phyloP scores from a whole-genome alignment of 2,797 vertebrate species.

The Typhlichthys eigenmanni region DNA sequence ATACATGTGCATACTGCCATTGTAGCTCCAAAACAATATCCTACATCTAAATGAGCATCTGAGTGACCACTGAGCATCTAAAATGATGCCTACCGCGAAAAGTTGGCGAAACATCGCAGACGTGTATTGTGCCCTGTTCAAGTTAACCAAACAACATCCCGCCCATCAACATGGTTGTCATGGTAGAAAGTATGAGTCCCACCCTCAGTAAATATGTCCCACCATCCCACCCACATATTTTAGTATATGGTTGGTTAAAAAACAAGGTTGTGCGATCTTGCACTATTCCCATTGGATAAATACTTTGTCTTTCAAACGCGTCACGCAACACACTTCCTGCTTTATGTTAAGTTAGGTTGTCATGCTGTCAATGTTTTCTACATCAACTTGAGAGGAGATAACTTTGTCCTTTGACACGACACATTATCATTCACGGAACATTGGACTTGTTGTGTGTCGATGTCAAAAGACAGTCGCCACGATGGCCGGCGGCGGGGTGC shows the following conservation, averaged over 20 bases:
- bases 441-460: constrained; percentile 39
- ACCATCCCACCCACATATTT: constrained; percentile 38
- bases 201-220: constrained; percentile 19
- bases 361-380: constrained; percentile 50
- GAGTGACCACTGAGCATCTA: not conserved
- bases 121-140: not conserved
- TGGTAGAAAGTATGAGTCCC: constrained; percentile 60
- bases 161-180: constrained; percentile 67
- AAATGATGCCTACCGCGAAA: constrained; percentile 37
- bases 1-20: not conserved
- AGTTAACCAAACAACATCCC: constrained; percentile 46
- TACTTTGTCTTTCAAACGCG: constrained; percentile 21
- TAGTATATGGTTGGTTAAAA: constrained; percentile 45
- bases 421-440: constrained; percentile 1
- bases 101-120: constrained; percentile 1
- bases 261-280: not conserved
- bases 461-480: constrained; percentile 82
- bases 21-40: not conserved
- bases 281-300: constrained; percentile 50
- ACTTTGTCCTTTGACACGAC: constrained; percentile 9
- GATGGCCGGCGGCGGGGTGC: constrained; percentile 79
- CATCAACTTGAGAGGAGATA: constrained; percentile 44
- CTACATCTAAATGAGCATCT: not conserved
- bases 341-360: constrained; percentile 51
- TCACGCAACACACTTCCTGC: constrained; percentile 60